phyloP scores from a whole-genome alignment of 2,113 vertebrate genomes.

The Zosterops japonicus region DNA sequence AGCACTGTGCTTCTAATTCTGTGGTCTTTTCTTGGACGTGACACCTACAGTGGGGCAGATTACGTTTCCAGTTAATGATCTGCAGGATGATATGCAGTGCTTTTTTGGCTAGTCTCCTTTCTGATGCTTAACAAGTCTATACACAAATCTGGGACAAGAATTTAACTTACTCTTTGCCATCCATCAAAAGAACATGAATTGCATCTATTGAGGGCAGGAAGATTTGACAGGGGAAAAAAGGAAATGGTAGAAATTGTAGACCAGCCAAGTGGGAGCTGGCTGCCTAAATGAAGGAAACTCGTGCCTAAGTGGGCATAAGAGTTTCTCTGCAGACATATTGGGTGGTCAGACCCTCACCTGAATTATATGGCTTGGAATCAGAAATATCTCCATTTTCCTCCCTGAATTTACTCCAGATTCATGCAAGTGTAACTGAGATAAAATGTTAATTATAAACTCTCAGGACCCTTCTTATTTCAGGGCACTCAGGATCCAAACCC shows the following conservation, averaged over 20 bases:
- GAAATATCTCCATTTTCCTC: neutral
- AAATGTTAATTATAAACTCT: neutral
- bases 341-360: neutral
- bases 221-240: neutral
- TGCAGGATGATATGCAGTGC: conserved; percentile 2
- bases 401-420: conserved; percentile 14
- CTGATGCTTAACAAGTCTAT: conserved; percentile 2
- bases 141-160: neutral
- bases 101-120: neutral
- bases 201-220: neutral
- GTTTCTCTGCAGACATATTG: neutral
- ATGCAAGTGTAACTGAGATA: neutral
- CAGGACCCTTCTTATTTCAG: neutral
- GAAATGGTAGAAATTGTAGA: conserved; percentile 10
- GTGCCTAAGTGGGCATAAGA: neutral
- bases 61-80: conserved; percentile 42
- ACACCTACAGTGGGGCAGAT: conserved; percentile 10
- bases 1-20: neutral
- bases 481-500: neutral
- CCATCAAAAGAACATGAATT: neutral
- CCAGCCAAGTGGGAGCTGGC: neutral
- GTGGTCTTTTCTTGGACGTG: conserved; percentile 50
- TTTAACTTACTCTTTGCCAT: conserved; percentile 8
- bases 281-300: neutral
- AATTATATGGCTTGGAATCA: neutral